Evolutionary conservation across 2,888 invertebrate genomes (phyloP).

Genomic region (Ormia ochracea): DNA sequence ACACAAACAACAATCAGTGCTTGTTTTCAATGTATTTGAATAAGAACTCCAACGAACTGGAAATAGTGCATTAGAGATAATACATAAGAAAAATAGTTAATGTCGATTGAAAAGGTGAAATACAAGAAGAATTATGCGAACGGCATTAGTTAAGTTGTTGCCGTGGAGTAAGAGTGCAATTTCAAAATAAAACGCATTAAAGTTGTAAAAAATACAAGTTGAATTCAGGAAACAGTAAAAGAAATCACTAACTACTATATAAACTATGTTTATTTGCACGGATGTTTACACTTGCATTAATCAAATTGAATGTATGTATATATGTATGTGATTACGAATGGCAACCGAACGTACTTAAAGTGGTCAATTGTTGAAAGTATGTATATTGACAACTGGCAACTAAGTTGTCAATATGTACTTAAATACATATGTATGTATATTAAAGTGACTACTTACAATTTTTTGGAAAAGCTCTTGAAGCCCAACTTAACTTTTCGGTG

Average conservation of each 20-base stretch:
- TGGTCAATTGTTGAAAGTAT: no score
- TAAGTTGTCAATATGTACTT: background rate
- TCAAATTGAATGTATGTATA: no score
- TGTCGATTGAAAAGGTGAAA: slow-evolving; percentile 39
- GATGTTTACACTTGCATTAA: no score
- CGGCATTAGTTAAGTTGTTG: slow-evolving; percentile 51
- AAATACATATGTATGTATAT: background rate
- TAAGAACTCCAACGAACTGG: slow-evolving; percentile 1
- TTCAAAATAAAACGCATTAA: slow-evolving; percentile 50
- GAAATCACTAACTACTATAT: no score
- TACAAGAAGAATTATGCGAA: slow-evolving; percentile 41
- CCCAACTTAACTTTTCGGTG: no score
- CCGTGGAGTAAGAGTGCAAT: no score
- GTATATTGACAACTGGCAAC: no score
- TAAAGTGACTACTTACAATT: background rate
- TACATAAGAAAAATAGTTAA: slow-evolving; percentile 32
- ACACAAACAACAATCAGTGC: background rate
- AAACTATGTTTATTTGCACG: no score
- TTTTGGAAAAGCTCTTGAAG: no score
- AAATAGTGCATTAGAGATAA: slow-evolving; percentile 35
- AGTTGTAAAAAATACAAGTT: background rate
- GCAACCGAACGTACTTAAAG: no score
- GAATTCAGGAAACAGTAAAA: background rate
- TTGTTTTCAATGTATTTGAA: background rate
- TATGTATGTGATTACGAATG: no score